phyloP scores from a whole-genome alignment of 1,140 invertebrate species.

The Caenorhabditis briggsae region DNA sequence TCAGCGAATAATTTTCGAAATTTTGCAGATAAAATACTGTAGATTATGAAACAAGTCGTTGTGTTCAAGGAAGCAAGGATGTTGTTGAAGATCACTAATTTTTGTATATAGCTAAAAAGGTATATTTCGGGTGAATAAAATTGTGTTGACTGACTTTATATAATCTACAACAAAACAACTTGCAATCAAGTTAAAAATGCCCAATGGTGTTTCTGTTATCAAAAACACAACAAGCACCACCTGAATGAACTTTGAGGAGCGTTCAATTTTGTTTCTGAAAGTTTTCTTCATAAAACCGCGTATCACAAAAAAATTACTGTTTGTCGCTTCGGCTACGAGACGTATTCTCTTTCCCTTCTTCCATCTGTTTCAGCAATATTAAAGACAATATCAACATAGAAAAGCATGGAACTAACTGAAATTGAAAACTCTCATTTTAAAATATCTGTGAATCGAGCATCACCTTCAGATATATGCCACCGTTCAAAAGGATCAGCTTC shows the following conservation, averaged over 20 bases:
- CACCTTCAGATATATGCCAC: not conserved
- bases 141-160: not conserved
- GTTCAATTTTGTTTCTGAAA: slow-evolving; percentile 32
- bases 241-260: slow-evolving; percentile 18
- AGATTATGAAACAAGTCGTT: slow-evolving; percentile 19
- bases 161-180: not conserved
- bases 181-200: slow-evolving; percentile 6
- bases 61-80: slow-evolving; percentile 4
- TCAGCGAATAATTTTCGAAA: slow-evolving; percentile 3
- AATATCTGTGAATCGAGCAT: not conserved
- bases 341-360: not conserved
- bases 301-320: not conserved
- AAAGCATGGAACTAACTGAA: not conserved
- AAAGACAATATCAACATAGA: not conserved
- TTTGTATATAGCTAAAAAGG: slow-evolving; percentile 15
- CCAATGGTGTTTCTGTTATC: not conserved
- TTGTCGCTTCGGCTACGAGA: not conserved
- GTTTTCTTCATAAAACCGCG: not conserved
- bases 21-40: not conserved
- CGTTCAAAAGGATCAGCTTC: not conserved
- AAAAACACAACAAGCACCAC: not conserved
- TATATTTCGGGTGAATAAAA: not conserved
- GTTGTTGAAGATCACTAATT: slow-evolving; percentile 17
- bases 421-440: not conserved
- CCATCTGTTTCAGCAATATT: not conserved